phyloP scores from a whole-genome alignment of 2,888 invertebrate genomes.

The Philhelius pedissequus region DNA sequence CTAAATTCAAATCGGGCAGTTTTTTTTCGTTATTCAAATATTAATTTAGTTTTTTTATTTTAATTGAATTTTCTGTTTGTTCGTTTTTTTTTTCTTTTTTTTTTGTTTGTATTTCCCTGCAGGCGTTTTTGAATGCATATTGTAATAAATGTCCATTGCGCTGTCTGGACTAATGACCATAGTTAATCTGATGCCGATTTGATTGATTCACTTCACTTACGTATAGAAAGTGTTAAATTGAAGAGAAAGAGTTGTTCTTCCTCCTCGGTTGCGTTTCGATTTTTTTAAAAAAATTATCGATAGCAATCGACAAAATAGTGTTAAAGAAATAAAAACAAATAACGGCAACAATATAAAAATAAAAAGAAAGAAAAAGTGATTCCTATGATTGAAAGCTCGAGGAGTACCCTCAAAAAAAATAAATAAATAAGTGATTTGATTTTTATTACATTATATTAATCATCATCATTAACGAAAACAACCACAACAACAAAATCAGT shows the following conservation, averaged over 20 bases:
- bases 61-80: background rate
- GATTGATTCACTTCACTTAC: conserved; percentile 53
- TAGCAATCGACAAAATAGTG: conserved; percentile 52
- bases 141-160: conserved; percentile 37
- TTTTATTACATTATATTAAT: conserved; percentile 1
- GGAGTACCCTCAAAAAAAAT: conserved; percentile 38
- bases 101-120: conserved; percentile 20
- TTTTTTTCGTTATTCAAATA: background rate
- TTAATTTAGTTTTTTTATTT: conserved; percentile 22
- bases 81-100: conserved; percentile 11
- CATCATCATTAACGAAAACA: conserved; percentile 9
- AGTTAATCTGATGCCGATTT: conserved; percentile 49
- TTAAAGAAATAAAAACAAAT: background rate
- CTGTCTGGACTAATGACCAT: conserved; percentile 59
- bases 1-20: background rate
- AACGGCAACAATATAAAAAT: conserved; percentile 36
- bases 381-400: conserved; percentile 41
- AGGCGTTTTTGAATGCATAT: conserved; percentile 37
- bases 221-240: conserved; percentile 66
- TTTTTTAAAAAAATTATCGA: conserved; percentile 19
- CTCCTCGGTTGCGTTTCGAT: conserved; percentile 52
- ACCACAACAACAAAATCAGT: background rate
- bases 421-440: conserved; percentile 49
- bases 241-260: conserved; percentile 52
- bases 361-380: conserved; percentile 57